phyloP scores from a whole-genome alignment of 1,140 invertebrate species.

The Copidosoma floridanum region DNA sequence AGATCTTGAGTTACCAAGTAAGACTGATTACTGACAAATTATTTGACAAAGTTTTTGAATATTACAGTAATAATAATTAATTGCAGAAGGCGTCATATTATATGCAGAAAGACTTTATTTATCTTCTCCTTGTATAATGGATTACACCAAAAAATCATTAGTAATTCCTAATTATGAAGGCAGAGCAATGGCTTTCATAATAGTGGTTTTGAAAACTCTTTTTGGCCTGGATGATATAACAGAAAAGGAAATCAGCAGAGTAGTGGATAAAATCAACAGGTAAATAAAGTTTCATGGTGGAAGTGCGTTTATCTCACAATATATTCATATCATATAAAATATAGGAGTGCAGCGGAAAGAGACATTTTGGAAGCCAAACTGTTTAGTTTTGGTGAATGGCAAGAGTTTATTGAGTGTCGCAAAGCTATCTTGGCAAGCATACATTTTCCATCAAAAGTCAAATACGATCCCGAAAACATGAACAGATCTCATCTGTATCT shows the following conservation, averaged over 20 bases:
- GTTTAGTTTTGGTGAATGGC: conserved; percentile 66
- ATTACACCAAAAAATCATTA: conserved; percentile 28
- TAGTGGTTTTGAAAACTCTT: conserved; percentile 64
- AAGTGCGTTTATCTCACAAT: background rate
- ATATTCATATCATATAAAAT: too few relatives aligned
- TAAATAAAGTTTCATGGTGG: conserved; percentile 26
- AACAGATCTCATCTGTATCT: conserved; percentile 37
- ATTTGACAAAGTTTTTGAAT: conserved; percentile 19
- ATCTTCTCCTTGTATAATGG: conserved; percentile 49
- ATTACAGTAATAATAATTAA: background rate
- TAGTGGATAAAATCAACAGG: conserved; percentile 55
- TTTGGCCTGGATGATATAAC: conserved; percentile 65
- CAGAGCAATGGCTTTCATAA: conserved; percentile 62
- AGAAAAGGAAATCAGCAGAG: conserved; percentile 60
- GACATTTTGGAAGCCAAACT: conserved; percentile 47
- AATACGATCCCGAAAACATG: conserved; percentile 35
- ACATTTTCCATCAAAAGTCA: conserved; percentile 59
- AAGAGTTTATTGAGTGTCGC: conserved; percentile 62
- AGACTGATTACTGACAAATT: conserved; percentile 21
- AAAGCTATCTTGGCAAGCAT: conserved; percentile 54
- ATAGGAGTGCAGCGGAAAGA: conserved; percentile 33
- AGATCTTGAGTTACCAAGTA: conserved; percentile 60
- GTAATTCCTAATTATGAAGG: conserved; percentile 62
- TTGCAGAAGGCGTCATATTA: conserved; percentile 41
- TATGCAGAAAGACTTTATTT: conserved; percentile 51